Conservation (phyloP, 2,113 vertebrate genomes). For the Brachyistius frenatus region DNA sequence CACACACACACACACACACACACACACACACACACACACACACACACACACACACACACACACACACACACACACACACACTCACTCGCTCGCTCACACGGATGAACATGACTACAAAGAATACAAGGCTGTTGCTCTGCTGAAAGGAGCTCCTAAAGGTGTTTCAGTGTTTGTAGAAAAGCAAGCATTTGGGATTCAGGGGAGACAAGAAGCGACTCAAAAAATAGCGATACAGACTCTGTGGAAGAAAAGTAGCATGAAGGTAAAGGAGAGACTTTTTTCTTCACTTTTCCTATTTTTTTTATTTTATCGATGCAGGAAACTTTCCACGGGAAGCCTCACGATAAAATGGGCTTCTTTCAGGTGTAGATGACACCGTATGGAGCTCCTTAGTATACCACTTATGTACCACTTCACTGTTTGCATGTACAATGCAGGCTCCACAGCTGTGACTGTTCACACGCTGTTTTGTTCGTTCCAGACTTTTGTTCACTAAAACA, state of each 20-base stretch:
- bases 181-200: conserved; percentile 17
- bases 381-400: conserved; percentile 2
- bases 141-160: conserved; percentile 11
- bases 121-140: conserved; percentile 16
- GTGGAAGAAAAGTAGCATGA: background rate
- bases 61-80: too few species aligned
- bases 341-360: conserved; percentile 12
- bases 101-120: conserved; percentile 32
- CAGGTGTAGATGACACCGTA: conserved; percentile 25
- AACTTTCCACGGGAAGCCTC: conserved; percentile 26
- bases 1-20: too few species aligned
- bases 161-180: conserved; percentile 32
- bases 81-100: conserved; percentile 3
- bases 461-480: too few species aligned
- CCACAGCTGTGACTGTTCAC: background rate
- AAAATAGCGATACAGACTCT: background rate
- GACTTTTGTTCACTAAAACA: too few species aligned
- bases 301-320: background rate
- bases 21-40: too few species aligned
- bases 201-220: background rate
- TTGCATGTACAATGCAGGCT: too few species aligned
- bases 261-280: background rate
- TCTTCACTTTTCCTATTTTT: background rate
- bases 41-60: too few species aligned
- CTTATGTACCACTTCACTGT: background rate